Evolutionary conservation across 64 coral and sea anemone genomes (phyloP), one percentile per base, ranked within the genome.

Genomic region (Hydrozoanthus tunicans): DNA sequence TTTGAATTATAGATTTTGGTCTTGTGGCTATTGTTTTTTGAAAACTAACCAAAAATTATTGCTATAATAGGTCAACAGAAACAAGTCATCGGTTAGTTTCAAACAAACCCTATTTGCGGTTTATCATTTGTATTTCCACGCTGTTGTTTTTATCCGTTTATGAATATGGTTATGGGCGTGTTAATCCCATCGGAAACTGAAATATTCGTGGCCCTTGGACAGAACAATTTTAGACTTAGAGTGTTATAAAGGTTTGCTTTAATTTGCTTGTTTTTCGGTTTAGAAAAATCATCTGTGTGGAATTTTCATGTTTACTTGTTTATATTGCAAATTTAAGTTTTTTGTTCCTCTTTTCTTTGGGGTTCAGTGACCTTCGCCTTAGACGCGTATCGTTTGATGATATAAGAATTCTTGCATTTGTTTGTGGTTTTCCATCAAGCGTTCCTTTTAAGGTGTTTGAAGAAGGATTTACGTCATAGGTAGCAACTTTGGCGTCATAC

Each of bases 151-250:
- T 53, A 52, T 12, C 32, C 32, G 6, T 23, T 69, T 69, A n/a
- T 69, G 71, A 11, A 9, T 74, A 11, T 64, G 10, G 59, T 14
- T 63, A 15, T 64, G 60, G 80, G 80, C 60, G 80, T 82, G 80
- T 13, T 13, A 52, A 13, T 14, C 26, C 23, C 24, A 62, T 53
- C 80, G 58, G 58, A 81, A 81, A 58, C 7, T 15, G 24, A 26
- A 4, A 14, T 6, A 69, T 69, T 69, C 14, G 14, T 6, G 24
- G 24, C 32, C 2, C 12, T 69, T n/a, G 15, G 5, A 69, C 5
- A 14, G 14, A 13, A 11, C 66, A 20, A 15, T 14, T 69, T 69
- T 4, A 24, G 15, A 20, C 12, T 69, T 20, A 69, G 14, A 43
- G 32, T 43, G 32, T 43, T 43, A 0, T 1, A 43, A 43, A 43